phyloP scores from a whole-genome alignment of 1,140 invertebrate genomes.

The Microvelia longipes region DNA sequence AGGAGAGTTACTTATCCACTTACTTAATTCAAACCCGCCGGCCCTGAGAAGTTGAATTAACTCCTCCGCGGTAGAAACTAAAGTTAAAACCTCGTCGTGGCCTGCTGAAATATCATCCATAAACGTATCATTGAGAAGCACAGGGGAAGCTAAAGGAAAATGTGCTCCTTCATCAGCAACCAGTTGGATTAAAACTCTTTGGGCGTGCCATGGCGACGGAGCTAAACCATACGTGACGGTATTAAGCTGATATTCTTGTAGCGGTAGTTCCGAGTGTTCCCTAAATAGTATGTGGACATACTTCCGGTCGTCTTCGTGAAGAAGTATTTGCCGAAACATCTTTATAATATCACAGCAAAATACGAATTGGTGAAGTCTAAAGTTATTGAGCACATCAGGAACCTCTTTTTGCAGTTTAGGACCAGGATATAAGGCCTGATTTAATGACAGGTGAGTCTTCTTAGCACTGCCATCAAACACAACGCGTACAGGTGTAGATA shows the following conservation, averaged over 20 bases:
- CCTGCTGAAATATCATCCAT: slow-evolving; percentile 15
- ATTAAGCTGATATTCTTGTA: slow-evolving; percentile 8
- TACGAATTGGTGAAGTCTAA: neutral
- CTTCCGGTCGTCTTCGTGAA: neutral
- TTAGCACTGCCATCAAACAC: neutral
- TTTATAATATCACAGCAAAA: slow-evolving; percentile 1
- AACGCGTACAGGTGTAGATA: neutral
- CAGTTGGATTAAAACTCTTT: slow-evolving; percentile 24
- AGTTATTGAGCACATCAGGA: neutral
- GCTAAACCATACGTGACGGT: slow-evolving; percentile 22
- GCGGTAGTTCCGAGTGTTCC: neutral
- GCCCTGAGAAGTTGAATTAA: slow-evolving; percentile 1
- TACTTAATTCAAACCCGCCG: neutral
- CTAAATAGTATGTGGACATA: neutral
- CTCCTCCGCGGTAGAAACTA: neutral
- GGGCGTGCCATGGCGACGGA: slow-evolving; percentile 23
- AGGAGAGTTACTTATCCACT: slow-evolving; percentile 4
- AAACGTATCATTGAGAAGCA: slow-evolving; percentile 15
- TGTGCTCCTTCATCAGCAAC: slow-evolving; percentile 21
- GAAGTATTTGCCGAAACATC: neutral
- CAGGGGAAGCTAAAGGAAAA: slow-evolving; percentile 14
- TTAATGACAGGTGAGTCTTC: neutral
- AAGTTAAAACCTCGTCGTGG: neutral
- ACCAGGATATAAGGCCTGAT: neutral
- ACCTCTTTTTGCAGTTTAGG: slow-evolving; percentile 3